Percentiles rank a stretch among this genome's conserved stretches.
phyloP scores from a whole-genome alignment of 2,113 vertebrate species.

The Triplophysa dalaica region DNA sequence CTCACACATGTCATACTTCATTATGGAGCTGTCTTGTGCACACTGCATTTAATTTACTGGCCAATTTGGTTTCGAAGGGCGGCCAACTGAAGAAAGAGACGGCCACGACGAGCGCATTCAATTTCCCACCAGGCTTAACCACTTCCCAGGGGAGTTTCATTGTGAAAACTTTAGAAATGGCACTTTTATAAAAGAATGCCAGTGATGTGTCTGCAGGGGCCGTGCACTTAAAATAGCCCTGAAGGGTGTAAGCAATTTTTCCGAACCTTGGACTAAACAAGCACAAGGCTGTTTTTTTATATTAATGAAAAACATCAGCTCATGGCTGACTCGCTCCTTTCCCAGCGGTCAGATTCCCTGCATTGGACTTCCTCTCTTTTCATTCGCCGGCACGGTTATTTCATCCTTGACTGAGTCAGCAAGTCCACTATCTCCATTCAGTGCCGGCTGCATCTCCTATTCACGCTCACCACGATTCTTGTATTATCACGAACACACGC shows the following conservation, averaged over 20 bases:
- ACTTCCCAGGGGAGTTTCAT: slow-evolving; percentile 20
- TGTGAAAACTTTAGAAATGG: slow-evolving; percentile 31
- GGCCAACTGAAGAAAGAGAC: slow-evolving; percentile 5
- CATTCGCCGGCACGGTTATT: slow-evolving; percentile 23
- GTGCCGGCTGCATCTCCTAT: slow-evolving; percentile 1
- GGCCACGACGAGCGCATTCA: slow-evolving; percentile 6
- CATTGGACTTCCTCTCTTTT: slow-evolving; percentile 29
- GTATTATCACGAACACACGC: neutral
- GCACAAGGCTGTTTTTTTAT: slow-evolving; percentile 27
- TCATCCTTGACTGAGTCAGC: slow-evolving; percentile 42
- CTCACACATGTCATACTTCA: slow-evolving; percentile 9
- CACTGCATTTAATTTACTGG: slow-evolving; percentile 38
- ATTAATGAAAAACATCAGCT: slow-evolving; percentile 48
- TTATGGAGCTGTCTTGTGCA: slow-evolving; percentile 6
- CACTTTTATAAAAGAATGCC: slow-evolving; percentile 21
- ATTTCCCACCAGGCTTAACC: slow-evolving; percentile 22
- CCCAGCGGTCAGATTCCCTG: slow-evolving; percentile 4
- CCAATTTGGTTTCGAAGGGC: slow-evolving; percentile 32
- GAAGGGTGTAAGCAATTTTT: slow-evolving; percentile 27
- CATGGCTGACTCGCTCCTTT: slow-evolving; percentile 41
- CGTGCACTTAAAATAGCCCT: slow-evolving; percentile 34
- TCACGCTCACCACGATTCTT: neutral
- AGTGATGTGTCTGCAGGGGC: slow-evolving; percentile 32
- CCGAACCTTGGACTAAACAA: slow-evolving; percentile 45
- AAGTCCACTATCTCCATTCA: slow-evolving; percentile 30